Base-by-base conservation (phyloP, 2,888 invertebrate genomes). In the Ochropacha duplaris region DNA sequence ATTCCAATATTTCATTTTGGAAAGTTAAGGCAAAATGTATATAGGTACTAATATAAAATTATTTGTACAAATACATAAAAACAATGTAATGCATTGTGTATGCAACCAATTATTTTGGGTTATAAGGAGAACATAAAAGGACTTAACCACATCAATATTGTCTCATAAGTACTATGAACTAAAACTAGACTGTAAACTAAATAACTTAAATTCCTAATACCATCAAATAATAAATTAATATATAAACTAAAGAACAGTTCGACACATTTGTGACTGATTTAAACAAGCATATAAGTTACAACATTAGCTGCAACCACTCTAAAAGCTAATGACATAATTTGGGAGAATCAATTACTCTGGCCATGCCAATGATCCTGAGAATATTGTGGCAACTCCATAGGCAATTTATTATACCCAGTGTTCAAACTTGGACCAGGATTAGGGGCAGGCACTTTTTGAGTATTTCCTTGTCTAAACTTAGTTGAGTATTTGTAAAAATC, bases 401-500 rank as follows among this genome's bases (percentile, higher is more conserved):
- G 91, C 76, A 89, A 68, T 67, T 91, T 90, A 68, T 88, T 90
- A 63, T 84, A 91, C 19, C 81, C 78, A 26, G 78, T 69, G 69
- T 79, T 87, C 14, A 68, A 58, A 60, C 65, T 76, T 61, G 86
- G 78, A 22, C 83, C 78, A 34, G 84, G 79, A 60, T 78, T 85
- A 5, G 79, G 76, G 39, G 78, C 62, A 1, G 78, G 67, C 44
- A 73, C 71, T 62, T 89, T 91, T 54, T 83, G 87, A 57, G 75
- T 73, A 75, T 79, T 86, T 2, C 82, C 81, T 75, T 97, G 96
- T 62, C 98, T 94, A 84, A 96, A 98, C 83, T 98, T 98, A 5
- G 98, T 98, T 55, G 98, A 99, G 86, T 99, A 99, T 88, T 99
- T 99, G 86, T 98, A 99, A 86, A 98, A 99, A 87, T 99, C 99